Evolutionary conservation across 2,113 vertebrate species (phyloP).

Genomic region (Oryctolagus cuniculus): DNA sequence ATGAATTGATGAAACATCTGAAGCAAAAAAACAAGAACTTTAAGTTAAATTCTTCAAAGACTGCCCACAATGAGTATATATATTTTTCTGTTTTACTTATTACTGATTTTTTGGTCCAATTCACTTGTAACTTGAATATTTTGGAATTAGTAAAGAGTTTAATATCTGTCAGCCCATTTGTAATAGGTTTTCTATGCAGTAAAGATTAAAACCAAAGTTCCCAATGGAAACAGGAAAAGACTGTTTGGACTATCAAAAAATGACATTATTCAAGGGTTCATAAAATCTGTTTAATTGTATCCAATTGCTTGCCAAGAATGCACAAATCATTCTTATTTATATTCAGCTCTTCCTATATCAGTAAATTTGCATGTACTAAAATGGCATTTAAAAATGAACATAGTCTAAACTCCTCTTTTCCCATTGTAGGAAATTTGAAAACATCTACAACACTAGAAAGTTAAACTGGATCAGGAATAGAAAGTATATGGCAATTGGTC

Average conservation of each 20-base stretch:
- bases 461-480: not conserved
- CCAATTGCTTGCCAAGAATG: slow-evolving; percentile 52
- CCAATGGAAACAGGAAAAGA: slow-evolving; percentile 20
- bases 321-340: slow-evolving; percentile 73
- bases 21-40: not conserved
- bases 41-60: slow-evolving; percentile 12
- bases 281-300: slow-evolving; percentile 67
- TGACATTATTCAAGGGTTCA: slow-evolving; percentile 61
- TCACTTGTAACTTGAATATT: slow-evolving; percentile 46
- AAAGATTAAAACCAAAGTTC: slow-evolving; percentile 55
- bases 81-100: not conserved
- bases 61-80: not conserved
- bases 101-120: slow-evolving; percentile 32
- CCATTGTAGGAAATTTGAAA: slow-evolving; percentile 17
- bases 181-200: slow-evolving; percentile 34
- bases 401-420: slow-evolving; percentile 38
- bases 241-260: slow-evolving; percentile 58
- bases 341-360: slow-evolving; percentile 54
- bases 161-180: slow-evolving; percentile 47
- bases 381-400: slow-evolving; percentile 63
- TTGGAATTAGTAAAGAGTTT: slow-evolving; percentile 44
- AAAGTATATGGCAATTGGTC: not conserved
- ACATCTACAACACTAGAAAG: slow-evolving; percentile 30
- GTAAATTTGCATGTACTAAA: slow-evolving; percentile 56
- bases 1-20: not conserved